Evolutionary conservation across 2,113 vertebrate genomes (phyloP).

Genomic region (Origma solitaria): DNA sequence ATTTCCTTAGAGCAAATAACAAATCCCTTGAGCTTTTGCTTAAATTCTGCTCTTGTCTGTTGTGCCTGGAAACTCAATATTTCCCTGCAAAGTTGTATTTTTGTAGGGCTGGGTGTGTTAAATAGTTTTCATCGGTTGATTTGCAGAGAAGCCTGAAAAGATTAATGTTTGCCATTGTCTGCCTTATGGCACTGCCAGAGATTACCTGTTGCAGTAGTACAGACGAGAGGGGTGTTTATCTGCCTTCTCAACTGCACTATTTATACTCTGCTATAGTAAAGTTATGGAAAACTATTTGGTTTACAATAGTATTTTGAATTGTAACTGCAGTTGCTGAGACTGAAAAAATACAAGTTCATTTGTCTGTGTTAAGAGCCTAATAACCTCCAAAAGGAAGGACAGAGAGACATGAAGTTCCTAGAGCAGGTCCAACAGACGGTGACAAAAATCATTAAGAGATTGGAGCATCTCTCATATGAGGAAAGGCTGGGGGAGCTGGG

Average conservation of each 20-base stretch:
- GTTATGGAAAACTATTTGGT: background rate
- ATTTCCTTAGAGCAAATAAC: background rate
- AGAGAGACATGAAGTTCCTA: background rate
- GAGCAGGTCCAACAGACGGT: background rate
- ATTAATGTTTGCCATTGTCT: background rate
- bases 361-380: background rate
- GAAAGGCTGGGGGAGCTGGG: background rate
- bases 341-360: background rate
- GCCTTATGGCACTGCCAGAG: background rate
- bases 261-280: background rate
- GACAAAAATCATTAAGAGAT: background rate
- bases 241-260: background rate
- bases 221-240: background rate
- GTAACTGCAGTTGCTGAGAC: background rate
- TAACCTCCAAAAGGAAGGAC: background rate
- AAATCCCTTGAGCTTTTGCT: background rate
- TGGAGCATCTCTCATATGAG: background rate
- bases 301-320: background rate
- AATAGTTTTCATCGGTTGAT: background rate
- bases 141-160: background rate
- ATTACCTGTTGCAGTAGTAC: background rate
- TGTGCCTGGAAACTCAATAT: background rate
- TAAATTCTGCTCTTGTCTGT: background rate
- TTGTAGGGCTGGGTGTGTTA: background rate
- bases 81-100: background rate